Percentiles rank a stretch among this genome's conserved stretches.
phyloP scores from a whole-genome alignment of 2,113 vertebrate genomes.

The Phalacrocorax pelagicus region DNA sequence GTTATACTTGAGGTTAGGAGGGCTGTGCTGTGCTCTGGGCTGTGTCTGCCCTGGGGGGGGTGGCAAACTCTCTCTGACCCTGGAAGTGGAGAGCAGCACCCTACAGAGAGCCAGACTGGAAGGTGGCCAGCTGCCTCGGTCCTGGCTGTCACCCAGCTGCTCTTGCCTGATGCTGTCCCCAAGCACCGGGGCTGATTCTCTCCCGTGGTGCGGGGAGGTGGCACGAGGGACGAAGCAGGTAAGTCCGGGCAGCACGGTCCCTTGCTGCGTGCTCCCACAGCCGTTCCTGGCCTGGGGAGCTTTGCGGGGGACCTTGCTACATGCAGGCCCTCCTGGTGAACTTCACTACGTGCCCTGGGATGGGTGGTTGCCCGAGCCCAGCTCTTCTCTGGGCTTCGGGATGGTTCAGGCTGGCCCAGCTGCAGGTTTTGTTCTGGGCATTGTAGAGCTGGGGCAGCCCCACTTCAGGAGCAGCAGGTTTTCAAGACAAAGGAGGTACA shows the following conservation, averaged over 20 bases:
- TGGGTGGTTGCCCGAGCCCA: neutral
- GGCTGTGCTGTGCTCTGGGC: neutral
- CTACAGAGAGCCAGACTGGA: neutral
- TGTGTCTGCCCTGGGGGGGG: neutral
- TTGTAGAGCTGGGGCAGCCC: neutral
- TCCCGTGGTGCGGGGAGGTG: neutral
- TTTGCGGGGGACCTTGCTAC: neutral
- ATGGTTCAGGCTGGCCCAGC: neutral
- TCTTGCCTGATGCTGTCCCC: neutral
- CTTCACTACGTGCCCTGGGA: neutral
- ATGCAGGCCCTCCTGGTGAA: neutral
- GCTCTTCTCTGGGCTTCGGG: neutral
- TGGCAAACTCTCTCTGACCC: neutral
- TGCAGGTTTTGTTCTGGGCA: neutral
- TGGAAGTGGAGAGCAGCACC: neutral
- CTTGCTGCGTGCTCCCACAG: accelerated
- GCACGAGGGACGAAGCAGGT: neutral
- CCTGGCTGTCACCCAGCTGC: neutral
- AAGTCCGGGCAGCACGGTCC: neutral
- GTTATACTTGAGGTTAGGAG: neutral
- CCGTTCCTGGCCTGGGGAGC: neutral
- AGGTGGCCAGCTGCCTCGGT: neutral
- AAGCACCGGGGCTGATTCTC: accelerated
- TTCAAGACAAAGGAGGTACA: accelerated
- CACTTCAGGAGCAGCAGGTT: neutral